A percentile compares a stretch with the other conserved stretches of the same genome.
Evolutionary conservation across 2,113 vertebrate genomes (phyloP).

Genomic region (Nannospalax galili): DNA sequence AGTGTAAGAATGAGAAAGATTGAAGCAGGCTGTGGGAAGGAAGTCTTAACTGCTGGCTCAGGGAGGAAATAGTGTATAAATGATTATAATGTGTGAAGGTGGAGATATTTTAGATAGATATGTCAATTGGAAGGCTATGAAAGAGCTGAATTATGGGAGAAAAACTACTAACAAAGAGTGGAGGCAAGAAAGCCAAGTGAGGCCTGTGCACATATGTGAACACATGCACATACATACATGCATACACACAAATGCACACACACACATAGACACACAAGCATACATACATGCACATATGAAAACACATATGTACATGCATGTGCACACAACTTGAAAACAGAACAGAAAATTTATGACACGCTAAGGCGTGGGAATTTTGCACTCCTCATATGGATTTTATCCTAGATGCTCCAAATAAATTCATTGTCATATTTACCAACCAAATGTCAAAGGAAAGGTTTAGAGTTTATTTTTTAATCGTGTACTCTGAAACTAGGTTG

Average conservation of each 20-base stretch:
- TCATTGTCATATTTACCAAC: background rate
- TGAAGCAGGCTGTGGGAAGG: background rate
- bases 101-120: background rate
- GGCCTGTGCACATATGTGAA: too few relatives aligned
- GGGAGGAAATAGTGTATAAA: background rate
- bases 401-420: background rate
- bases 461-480: background rate
- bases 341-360: background rate
- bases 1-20: background rate
- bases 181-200: background rate
- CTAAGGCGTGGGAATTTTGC: background rate
- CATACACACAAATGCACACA: background rate
- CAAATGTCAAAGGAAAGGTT: background rate
- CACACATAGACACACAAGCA: background rate
- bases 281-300: background rate
- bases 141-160: constrained; percentile 7
- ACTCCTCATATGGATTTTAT: background rate
- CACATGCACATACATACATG: background rate
- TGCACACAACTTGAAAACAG: background rate
- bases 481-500: background rate
- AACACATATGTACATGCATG: background rate
- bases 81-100: background rate
- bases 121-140: background rate
- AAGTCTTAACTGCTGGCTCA: background rate
- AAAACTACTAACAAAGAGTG: background rate